These are phyloP conservation scores for Pituophis catenifer DNA, from an alignment of 2,113 vertebrate genomes.

Conservation along the genomic window DNA sequence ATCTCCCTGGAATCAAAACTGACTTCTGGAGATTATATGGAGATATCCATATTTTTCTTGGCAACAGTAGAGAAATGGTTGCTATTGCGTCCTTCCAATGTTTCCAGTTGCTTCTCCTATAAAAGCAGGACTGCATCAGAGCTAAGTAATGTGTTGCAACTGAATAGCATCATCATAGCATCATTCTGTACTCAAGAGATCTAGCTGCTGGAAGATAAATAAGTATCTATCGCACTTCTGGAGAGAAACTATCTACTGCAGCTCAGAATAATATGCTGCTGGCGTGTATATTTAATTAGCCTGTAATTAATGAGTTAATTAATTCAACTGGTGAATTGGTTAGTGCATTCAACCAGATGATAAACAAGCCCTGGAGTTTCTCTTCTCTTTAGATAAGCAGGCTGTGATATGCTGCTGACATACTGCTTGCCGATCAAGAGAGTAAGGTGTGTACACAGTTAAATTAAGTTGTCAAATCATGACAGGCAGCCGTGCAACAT, in stretches of 20 bases:
- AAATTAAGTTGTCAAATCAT: slow-evolving; percentile 33
- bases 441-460: neutral
- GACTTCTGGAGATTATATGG: neutral
- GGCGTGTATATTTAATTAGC: slow-evolving; percentile 1
- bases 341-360: slow-evolving; percentile 12
- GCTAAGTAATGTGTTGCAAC: neutral
- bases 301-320: slow-evolving; percentile 31
- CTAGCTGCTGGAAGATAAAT: neutral
- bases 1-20: neutral
- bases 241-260: neutral
- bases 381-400: slow-evolving; percentile 17
- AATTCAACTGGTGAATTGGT: slow-evolving; percentile 8
- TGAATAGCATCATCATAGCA: neutral
- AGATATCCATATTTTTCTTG: neutral
- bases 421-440: neutral
- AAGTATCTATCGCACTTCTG: neutral
- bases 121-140: neutral
- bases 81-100: neutral
- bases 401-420: neutral
- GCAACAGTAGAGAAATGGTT: neutral
- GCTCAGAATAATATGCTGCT: neutral
- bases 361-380: neutral
- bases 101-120: neutral
- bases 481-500: slow-evolving; percentile 15
- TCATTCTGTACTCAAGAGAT: neutral